These are phyloP conservation scores for Acanthaster planci DNA, from an alignment of 35 echinoderm and acorn worm species.

Conservation along the genomic window DNA sequence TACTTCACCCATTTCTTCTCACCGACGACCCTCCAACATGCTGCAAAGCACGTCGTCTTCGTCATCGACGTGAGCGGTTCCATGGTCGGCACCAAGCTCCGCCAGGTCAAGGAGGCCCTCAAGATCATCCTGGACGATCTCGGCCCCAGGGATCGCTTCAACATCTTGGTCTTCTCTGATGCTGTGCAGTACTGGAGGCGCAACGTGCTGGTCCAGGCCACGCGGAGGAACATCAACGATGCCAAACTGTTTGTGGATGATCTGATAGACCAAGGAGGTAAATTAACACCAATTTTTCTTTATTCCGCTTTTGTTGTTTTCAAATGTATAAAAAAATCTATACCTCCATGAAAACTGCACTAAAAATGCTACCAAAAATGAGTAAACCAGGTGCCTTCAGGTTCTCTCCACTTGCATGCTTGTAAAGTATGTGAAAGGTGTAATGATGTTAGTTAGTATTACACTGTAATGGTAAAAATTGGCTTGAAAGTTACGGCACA, in stretches of 20 bases:
- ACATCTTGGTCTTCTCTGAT: slow-evolving; percentile 89
- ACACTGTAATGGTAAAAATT: too few relatives aligned
- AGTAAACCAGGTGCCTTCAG: too few relatives aligned
- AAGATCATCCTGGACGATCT: slow-evolving; percentile 80
- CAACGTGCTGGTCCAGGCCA: slow-evolving; percentile 58
- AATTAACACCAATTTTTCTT: too few relatives aligned
- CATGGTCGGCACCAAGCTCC: slow-evolving; percentile 89
- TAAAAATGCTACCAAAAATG: too few relatives aligned
- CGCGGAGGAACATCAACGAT: slow-evolving; percentile 54
- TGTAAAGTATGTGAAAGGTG: too few relatives aligned
- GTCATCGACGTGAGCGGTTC: slow-evolving; percentile 98
- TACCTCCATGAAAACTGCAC: too few relatives aligned
- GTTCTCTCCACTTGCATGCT: too few relatives aligned
- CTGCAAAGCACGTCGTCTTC: slow-evolving; percentile 85
- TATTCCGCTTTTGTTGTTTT: too few relatives aligned
- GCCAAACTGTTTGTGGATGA: slow-evolving; percentile 81
- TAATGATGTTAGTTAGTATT: too few relatives aligned
- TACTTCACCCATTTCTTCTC: slow-evolving; percentile 97
- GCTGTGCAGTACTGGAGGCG: slow-evolving; percentile 66
- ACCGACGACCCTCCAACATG: slow-evolving; percentile 52
- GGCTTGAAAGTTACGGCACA: too few relatives aligned
- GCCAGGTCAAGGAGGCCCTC: slow-evolving; percentile 87
- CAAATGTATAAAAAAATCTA: too few relatives aligned
- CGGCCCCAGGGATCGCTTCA: slow-evolving; percentile 71
- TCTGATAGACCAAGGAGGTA: slow-evolving; percentile 80